Conservation (phyloP, 2,888 invertebrate genomes). For the Chydorus sphaericus region DNA sequence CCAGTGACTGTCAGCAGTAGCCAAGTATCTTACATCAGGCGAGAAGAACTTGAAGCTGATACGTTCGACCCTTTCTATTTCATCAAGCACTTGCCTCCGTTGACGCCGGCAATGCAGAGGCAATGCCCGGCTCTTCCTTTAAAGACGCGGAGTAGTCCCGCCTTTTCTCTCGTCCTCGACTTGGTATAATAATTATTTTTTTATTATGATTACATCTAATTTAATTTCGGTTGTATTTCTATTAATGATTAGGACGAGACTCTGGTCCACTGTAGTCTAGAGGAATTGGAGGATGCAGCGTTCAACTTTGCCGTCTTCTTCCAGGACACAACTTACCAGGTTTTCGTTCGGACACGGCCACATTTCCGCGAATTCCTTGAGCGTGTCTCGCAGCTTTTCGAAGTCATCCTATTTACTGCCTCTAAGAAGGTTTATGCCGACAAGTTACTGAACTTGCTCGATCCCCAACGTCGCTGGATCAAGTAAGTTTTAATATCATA, state of each 20-base stretch:
- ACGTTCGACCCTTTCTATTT: slow-evolving; percentile 80
- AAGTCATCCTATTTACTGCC: slow-evolving; percentile 89
- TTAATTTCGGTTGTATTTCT: slow-evolving; percentile 15
- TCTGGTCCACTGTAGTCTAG: slow-evolving; percentile 83
- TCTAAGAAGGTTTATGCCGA: slow-evolving; percentile 92
- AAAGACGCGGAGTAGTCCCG: slow-evolving; percentile 80
- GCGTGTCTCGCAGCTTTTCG: slow-evolving; percentile 68
- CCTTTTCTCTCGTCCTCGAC: slow-evolving; percentile 60
- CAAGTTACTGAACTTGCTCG: slow-evolving; percentile 76
- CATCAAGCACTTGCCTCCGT: slow-evolving; percentile 75
- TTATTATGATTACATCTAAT: background rate
- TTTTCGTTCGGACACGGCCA: slow-evolving; percentile 75
- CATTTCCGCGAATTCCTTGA: slow-evolving; percentile 84
- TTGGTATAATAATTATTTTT: slow-evolving; percentile 38
- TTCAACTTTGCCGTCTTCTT: slow-evolving; percentile 85
- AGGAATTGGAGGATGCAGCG: slow-evolving; percentile 78
- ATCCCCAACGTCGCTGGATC: slow-evolving; percentile 75
- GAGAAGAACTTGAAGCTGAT: slow-evolving; percentile 47
- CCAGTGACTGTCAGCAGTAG: background rate
- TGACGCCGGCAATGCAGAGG: slow-evolving; percentile 57
- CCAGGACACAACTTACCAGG: slow-evolving; percentile 73
- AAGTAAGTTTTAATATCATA: slow-evolving; percentile 39
- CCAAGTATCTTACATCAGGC: background rate
- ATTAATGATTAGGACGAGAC: slow-evolving; percentile 64
- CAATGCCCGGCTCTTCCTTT: slow-evolving; percentile 72